A percentile compares a stretch with the other conserved stretches of the same genome.
These are phyloP conservation scores for Suricata suricatta DNA, from an alignment of 2,113 vertebrate genomes.

Conservation along the genomic window DNA sequence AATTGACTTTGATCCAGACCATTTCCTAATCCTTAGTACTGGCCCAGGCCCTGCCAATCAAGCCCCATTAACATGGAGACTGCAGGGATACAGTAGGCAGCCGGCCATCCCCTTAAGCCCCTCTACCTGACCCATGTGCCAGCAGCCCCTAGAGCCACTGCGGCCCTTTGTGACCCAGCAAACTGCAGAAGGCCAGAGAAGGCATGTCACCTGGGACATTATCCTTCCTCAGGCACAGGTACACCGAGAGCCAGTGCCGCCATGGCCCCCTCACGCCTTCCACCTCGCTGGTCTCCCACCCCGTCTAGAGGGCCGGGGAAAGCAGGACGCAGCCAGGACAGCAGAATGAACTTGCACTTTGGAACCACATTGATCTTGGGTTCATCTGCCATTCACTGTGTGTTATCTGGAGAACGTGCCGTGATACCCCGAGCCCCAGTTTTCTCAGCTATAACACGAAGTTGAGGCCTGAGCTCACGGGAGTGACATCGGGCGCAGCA, in stretches of 20 bases:
- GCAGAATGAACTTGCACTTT: neutral
- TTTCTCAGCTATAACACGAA: neutral
- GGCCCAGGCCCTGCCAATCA: neutral
- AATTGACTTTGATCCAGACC: neutral
- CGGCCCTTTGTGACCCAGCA: neutral
- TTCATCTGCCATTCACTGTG: neutral
- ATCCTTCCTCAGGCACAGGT: neutral
- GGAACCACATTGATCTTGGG: neutral
- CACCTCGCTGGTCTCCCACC: neutral
- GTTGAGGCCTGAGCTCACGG: no score
- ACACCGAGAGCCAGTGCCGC: neutral
- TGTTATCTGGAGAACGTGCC: neutral
- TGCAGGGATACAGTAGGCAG: no score
- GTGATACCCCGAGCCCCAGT: neutral
- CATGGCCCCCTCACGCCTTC: neutral
- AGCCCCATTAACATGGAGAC: neutral
- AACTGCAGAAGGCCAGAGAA: neutral
- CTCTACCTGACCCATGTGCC: neutral
- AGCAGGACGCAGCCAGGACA: neutral
- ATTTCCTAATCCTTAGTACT: constrained; percentile 22
- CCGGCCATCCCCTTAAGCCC: neutral
- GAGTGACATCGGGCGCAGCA: rapidly evolving
- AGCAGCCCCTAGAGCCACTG: neutral
- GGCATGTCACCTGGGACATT: neutral
- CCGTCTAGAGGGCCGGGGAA: no score